These are phyloP conservation scores for Caenorhabditis wallacei DNA, from an alignment of 2,888 invertebrate species.

Conservation along the genomic window DNA sequence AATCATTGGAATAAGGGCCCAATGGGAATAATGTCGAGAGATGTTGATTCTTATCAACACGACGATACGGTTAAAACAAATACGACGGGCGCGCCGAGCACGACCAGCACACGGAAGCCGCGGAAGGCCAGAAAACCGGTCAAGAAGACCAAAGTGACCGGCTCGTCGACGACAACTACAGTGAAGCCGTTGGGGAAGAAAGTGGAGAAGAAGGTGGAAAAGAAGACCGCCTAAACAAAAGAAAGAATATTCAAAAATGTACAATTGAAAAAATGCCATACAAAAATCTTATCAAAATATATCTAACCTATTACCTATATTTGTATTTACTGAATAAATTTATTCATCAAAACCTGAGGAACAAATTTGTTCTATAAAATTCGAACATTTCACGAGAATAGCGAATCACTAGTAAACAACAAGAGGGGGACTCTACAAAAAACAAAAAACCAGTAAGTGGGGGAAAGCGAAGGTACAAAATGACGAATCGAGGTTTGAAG, in stretches of 20 bases:
- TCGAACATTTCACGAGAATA: neutral
- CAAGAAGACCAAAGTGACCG: constrained; percentile 20
- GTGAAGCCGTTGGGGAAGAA: constrained; percentile 22
- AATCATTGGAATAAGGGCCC: constrained; percentile 62
- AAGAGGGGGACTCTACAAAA: neutral
- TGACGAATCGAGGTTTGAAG: too few relatives aligned
- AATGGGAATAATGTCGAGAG: constrained; percentile 59
- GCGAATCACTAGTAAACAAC: constrained; percentile 52
- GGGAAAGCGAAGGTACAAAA: constrained; percentile 43
- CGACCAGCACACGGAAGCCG: constrained; percentile 39
- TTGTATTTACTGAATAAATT: constrained; percentile 42
- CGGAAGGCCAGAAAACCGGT: constrained; percentile 49
- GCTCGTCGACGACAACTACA: constrained; percentile 27
- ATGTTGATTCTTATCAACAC: constrained; percentile 64
- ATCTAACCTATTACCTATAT: neutral
- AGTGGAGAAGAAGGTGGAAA: neutral
- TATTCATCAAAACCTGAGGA: constrained; percentile 45
- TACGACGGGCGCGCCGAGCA: constrained; percentile 32
- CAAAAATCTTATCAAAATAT: constrained; percentile 15
- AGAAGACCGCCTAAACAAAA: constrained; percentile 18
- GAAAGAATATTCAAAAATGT: constrained; percentile 20
- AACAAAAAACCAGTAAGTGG: constrained; percentile 44
- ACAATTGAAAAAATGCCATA: constrained; percentile 40
- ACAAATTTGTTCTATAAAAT: constrained; percentile 12
- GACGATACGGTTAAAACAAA: constrained; percentile 58